Evolutionary conservation across 2,113 vertebrate genomes (phyloP), one percentile per base, ranked within the genome.

Genomic region (Boleophthalmus pectinirostris): DNA sequence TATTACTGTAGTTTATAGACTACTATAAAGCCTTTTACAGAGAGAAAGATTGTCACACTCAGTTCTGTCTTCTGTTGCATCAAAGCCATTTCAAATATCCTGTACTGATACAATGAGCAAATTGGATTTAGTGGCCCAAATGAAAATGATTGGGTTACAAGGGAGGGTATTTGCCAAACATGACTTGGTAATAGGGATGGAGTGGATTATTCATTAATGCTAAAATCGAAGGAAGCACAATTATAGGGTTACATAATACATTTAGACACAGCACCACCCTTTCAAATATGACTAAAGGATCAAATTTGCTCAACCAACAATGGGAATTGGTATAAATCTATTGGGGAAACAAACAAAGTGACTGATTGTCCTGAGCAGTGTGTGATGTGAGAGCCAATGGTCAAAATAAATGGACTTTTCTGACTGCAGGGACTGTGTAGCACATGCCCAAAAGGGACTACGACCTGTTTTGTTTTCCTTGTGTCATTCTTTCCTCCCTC

Each of bases 141-240:
- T 79, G 69, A 81, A 74, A 81, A 54, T 72, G 61, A 87, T 86
- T 84, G 23, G 72, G 79, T 85, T 87, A 88, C 66, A 77, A 68
- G 82, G 72, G 79, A 38, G 75, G 71, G 71, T 66, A 74, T 67
- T 77, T 78, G 38, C 68, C 49, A 68, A 68, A 46, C 56, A 72
- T 68, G 70, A 76, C 56, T 70, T 82, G 53, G 61, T 71, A 57
- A 73, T 75, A 75, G 35, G 43, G 58, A 64, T 63, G 66, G 21
- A 69, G 73, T 49, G 72, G n/a, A 49, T 66, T 21, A 69, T 65
- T 63, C 35, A 73, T 3, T 20, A 68, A 89, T 86, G 67, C 66
- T 58, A 70, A 58, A 74, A 68, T 68, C 71, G 73, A 78, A 78
- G 76, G 38, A 61, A 11, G 33, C 10, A 38, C 58, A 29, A 61